Conservation (phyloP, 1,140 invertebrate species). For the Sycophaga agraensis region DNA sequence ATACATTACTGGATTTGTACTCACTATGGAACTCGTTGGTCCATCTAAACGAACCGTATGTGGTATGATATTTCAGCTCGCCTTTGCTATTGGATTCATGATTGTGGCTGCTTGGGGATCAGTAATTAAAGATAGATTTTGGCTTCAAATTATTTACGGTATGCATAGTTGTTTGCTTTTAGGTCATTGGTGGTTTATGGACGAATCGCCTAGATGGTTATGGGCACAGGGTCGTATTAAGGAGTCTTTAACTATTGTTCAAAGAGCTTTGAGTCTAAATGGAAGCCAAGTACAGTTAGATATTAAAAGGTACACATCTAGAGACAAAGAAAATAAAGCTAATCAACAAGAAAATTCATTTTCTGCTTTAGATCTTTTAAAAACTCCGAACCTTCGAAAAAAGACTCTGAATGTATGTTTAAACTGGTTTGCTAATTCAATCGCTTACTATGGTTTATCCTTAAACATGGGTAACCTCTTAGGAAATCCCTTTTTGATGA, state of each 20-base stretch:
- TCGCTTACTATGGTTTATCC: slow-evolving; percentile 85
- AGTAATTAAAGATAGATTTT: slow-evolving; percentile 71
- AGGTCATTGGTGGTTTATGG: slow-evolving; percentile 82
- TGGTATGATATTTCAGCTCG: slow-evolving; percentile 77
- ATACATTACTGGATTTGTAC: slow-evolving; percentile 81
- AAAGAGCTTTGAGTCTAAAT: slow-evolving; percentile 73
- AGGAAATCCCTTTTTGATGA: slow-evolving; percentile 82
- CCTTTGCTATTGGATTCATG: slow-evolving; percentile 82
- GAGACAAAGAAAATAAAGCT: slow-evolving; percentile 55
- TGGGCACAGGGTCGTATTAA: slow-evolving; percentile 74
- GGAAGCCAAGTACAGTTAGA: slow-evolving; percentile 64
- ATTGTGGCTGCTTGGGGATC: slow-evolving; percentile 80
- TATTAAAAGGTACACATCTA: slow-evolving; percentile 63
- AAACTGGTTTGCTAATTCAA: slow-evolving; percentile 85
- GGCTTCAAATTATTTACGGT: slow-evolving; percentile 79
- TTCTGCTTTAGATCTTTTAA: slow-evolving; percentile 71
- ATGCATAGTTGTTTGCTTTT: slow-evolving; percentile 72
- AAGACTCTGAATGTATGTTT: slow-evolving; percentile 81
- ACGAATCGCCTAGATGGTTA: slow-evolving; percentile 83
- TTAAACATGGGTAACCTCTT: slow-evolving; percentile 75
- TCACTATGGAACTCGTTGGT: slow-evolving; percentile 86
- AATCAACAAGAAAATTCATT: slow-evolving; percentile 55
- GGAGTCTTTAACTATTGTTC: slow-evolving; percentile 72
- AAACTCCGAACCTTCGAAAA: slow-evolving; percentile 74
- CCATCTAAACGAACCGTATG: slow-evolving; percentile 77